Conservation (phyloP, 1,140 invertebrate genomes). For the Marisa cornuarietis region DNA sequence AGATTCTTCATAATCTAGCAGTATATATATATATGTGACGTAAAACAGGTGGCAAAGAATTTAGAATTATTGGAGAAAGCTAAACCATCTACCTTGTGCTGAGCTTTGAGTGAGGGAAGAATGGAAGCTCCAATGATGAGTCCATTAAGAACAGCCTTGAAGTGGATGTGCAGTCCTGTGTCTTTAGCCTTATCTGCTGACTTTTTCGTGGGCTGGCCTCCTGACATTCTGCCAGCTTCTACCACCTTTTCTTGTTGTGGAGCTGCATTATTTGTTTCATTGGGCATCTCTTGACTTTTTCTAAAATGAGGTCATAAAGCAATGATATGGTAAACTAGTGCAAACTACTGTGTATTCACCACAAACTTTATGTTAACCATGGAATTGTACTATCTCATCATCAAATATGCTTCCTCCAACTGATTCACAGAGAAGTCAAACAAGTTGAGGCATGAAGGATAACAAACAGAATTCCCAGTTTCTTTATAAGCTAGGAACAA, state of each 20-base stretch:
- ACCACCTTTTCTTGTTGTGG: conserved; percentile 26
- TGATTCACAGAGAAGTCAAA: too few relatives aligned
- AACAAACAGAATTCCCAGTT: neutral
- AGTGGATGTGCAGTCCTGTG: conserved; percentile 57
- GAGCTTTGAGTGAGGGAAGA: conserved; percentile 92
- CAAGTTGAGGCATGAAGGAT: too few relatives aligned
- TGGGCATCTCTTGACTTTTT: conserved; percentile 20
- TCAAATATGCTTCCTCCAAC: too few relatives aligned
- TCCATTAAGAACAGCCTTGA: conserved; percentile 73
- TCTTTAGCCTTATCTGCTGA: conserved; percentile 21
- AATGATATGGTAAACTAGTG: neutral
- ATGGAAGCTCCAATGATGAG: conserved; percentile 91
- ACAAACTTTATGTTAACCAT: too few relatives aligned
- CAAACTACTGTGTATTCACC: too few relatives aligned
- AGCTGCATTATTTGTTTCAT: conserved; percentile 34
- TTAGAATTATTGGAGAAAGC: neutral
- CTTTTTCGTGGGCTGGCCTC: conserved; percentile 20
- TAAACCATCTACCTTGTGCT: conserved; percentile 74
- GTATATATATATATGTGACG: neutral
- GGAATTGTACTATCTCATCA: too few relatives aligned
- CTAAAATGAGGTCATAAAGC: neutral
- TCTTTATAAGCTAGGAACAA: neutral
- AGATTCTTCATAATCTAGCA: neutral
- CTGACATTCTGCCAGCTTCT: conserved; percentile 8
- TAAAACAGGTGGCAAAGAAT: conserved; percentile 5